phyloP scores from a whole-genome alignment of 2,797 vertebrate genomes.

The Diglossa cyanea region DNA sequence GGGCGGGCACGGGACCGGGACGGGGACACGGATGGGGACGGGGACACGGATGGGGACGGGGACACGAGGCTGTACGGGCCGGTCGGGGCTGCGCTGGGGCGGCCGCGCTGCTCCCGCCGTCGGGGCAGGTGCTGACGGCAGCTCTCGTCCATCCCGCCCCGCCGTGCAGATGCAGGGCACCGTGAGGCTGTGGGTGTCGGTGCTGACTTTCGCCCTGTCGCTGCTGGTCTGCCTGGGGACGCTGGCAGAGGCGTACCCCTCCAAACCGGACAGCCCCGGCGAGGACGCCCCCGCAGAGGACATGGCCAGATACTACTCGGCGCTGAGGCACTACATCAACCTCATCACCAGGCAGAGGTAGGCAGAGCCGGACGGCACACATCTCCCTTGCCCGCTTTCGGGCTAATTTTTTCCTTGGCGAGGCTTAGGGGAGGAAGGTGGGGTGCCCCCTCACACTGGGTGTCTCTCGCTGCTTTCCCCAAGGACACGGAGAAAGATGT shows the following conservation, averaged over 20 bases:
- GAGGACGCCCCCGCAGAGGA: constrained; percentile 94
- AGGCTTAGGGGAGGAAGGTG: neutral
- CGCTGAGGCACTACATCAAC: constrained; percentile 97
- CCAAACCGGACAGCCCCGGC: constrained; percentile 94
- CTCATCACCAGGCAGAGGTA: constrained; percentile 98
- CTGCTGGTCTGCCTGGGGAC: constrained; percentile 89
- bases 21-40: accelerated
- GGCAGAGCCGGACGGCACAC: neutral
- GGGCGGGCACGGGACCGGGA: neutral
- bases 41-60: accelerated
- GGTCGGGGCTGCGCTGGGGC: neutral
- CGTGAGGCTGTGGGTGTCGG: constrained; percentile 84
- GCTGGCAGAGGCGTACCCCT: constrained; percentile 91
- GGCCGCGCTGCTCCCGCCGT: neutral
- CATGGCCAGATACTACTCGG: constrained; percentile 96
- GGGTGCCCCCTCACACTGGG: neutral
- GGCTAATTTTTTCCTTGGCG: neutral
- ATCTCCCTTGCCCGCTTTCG: neutral
- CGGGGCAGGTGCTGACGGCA: neutral
- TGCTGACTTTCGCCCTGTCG: constrained; percentile 85
- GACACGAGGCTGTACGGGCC: too few relatives aligned
- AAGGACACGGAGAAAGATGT: accelerated
- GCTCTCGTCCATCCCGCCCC: neutral
- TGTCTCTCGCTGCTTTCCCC: neutral
- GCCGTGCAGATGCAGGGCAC: constrained; percentile 88